Conservation (phyloP, 2,113 vertebrate genomes). For the Oryzias celebensis region DNA sequence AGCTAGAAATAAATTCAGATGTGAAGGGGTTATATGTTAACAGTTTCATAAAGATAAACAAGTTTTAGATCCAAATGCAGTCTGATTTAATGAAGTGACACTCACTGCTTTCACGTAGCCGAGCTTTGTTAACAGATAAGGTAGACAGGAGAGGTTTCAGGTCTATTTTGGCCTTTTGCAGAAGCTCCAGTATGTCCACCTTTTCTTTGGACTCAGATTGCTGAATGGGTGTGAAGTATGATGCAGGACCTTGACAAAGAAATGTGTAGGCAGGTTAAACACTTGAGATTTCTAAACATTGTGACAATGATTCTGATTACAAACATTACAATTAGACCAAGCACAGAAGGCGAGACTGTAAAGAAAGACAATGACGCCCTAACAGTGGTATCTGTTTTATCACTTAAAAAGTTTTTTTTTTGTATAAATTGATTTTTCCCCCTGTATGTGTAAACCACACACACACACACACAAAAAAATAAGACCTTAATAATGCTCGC, state of each 20-base stretch:
- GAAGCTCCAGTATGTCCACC: constrained; percentile 96
- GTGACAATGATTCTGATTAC: too few species aligned
- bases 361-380: too few species aligned
- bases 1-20: too few species aligned
- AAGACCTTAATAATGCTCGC: not conserved
- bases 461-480: too few species aligned
- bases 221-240: constrained; percentile 96
- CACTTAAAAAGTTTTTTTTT: too few species aligned
- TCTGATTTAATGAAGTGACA: constrained; percentile 39
- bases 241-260: constrained; percentile 84
- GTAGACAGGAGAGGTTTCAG: constrained; percentile 95
- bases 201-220: constrained; percentile 88
- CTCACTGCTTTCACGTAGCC: constrained; percentile 95
- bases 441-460: too few species aligned
- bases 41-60: not conserved
- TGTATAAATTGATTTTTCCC: too few species aligned
- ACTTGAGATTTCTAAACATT: constrained; percentile 58
- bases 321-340: too few species aligned
- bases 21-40: too few species aligned
- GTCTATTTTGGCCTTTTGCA: constrained; percentile 97
- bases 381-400: too few species aligned
- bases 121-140: constrained; percentile 94
- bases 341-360: too few species aligned
- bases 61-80: not conserved
- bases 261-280: constrained; percentile 86